These are phyloP conservation scores for Anguilla megastoma DNA, from an alignment of 2,797 vertebrate species.

Conservation along the genomic window DNA sequence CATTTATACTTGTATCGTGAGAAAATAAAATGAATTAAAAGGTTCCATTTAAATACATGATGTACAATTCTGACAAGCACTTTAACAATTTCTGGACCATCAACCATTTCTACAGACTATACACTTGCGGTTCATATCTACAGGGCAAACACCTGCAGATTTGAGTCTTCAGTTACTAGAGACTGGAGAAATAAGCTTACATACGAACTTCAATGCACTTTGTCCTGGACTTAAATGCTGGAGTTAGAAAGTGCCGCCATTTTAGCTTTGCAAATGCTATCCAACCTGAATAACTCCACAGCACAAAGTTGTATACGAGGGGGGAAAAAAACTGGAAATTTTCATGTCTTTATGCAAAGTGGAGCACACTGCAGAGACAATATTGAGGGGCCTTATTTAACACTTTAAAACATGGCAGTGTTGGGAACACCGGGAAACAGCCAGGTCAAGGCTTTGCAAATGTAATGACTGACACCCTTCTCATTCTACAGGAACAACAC, in stretches of 20 bases:
- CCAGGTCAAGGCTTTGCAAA: background rate
- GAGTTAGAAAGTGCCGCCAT: background rate
- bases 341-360: background rate
- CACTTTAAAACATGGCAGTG: constrained; percentile 5
- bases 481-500: background rate
- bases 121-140: background rate
- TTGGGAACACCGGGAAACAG: background rate
- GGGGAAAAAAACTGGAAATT: background rate
- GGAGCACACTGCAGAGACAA: background rate
- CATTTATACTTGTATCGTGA: constrained; percentile 24
- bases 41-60: constrained; percentile 20
- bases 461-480: background rate
- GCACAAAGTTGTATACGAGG: background rate
- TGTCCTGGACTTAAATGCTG: background rate
- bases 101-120: background rate
- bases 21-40: constrained; percentile 22
- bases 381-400: background rate
- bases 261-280: background rate
- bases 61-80: constrained; percentile 4
- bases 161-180: background rate
- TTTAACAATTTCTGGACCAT: constrained; percentile 6
- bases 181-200: background rate
- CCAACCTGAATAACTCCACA: background rate
- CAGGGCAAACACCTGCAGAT: background rate
- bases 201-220: constrained; percentile 1